phyloP scores from a whole-genome alignment of 2,113 vertebrate species.

The Suncus etruscus region DNA sequence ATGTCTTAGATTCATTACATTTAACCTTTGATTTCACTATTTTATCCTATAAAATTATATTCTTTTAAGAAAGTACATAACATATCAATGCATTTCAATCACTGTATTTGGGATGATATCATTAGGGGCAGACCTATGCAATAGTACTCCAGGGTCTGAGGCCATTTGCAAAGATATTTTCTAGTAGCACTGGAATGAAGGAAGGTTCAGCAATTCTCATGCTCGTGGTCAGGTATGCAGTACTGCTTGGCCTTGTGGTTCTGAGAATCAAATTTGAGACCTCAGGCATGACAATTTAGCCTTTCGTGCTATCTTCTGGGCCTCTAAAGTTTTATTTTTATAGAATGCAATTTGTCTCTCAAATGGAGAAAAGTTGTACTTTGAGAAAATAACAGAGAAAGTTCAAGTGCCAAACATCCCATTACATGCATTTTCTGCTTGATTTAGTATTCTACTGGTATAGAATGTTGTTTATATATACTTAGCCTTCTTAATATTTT shows the following conservation, averaged over 20 bases:
- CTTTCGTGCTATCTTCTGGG: too few relatives aligned
- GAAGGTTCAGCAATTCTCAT: background rate
- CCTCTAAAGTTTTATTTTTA: too few relatives aligned
- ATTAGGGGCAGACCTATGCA: too few relatives aligned
- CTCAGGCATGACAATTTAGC: too few relatives aligned
- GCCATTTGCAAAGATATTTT: too few relatives aligned
- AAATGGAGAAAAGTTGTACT: constrained; percentile 1
- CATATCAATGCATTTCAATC: constrained; percentile 38
- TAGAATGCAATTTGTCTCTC: background rate
- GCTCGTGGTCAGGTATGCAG: background rate
- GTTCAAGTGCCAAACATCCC: background rate
- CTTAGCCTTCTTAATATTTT: constrained; percentile 23
- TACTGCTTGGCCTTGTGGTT: too few relatives aligned
- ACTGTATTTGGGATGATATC: constrained; percentile 28
- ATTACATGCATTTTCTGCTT: background rate
- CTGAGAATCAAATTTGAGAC: too few relatives aligned
- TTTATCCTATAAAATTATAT: constrained; percentile 34
- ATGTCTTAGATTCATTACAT: constrained; percentile 69
- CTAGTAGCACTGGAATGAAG: background rate
- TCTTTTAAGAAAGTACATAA: constrained; percentile 42
- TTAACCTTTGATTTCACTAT: constrained; percentile 71
- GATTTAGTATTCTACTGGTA: constrained; percentile 29
- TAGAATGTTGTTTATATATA: background rate
- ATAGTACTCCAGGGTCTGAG: too few relatives aligned
- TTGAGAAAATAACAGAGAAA: background rate